Evolutionary conservation across 2,113 vertebrate genomes (phyloP).

Genomic region (Bucco capensis): DNA sequence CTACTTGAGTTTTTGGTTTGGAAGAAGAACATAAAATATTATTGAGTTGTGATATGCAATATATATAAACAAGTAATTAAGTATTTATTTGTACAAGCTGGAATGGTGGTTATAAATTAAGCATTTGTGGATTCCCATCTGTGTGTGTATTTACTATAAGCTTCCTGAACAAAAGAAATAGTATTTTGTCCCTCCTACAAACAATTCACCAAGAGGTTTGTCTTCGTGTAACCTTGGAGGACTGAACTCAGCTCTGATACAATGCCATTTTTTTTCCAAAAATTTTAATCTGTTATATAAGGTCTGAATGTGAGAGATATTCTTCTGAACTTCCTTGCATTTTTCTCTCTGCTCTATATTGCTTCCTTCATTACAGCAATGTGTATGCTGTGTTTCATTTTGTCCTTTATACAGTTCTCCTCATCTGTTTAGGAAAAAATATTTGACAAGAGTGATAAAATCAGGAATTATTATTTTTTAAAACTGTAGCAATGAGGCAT

Average conservation of each 20-base stretch:
- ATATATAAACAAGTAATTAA: slow-evolving; percentile 11
- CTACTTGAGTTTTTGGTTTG: neutral
- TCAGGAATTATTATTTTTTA: neutral
- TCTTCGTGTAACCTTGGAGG: neutral
- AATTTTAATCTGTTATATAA: neutral
- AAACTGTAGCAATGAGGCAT: neutral
- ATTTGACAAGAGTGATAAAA: neutral
- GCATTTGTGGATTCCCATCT: slow-evolving; percentile 1
- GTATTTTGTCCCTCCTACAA: neutral
- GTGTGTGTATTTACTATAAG: neutral
- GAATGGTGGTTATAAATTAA: neutral
- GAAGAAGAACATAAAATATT: neutral
- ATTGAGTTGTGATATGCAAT: neutral
- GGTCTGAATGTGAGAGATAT: neutral
- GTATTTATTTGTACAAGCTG: slow-evolving; percentile 12
- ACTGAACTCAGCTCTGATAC: neutral
- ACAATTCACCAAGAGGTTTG: neutral
- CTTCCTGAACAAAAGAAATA: neutral
- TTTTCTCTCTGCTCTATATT: neutral
- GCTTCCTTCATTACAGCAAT: neutral
- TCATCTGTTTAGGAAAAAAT: neutral
- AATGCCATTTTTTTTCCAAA: neutral
- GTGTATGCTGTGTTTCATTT: neutral
- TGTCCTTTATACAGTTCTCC: neutral
- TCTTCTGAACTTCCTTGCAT: neutral